These are phyloP conservation scores for Amphipyra tragopoginis DNA, from an alignment of 2,888 invertebrate species.

Conservation along the genomic window DNA sequence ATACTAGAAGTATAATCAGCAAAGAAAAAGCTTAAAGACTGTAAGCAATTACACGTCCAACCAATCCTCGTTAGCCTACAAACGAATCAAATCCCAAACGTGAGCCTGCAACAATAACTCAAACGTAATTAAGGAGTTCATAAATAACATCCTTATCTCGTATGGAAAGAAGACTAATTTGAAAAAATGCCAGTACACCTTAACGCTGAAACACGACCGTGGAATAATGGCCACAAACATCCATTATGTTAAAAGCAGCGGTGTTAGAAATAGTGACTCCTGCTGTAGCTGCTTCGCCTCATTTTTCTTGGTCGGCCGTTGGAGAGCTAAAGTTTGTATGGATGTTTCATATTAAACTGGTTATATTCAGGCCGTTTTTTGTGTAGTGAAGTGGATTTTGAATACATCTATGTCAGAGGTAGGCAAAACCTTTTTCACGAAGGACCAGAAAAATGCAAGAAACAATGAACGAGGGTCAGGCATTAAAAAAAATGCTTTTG, in stretches of 20 bases:
- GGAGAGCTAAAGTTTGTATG: conserved; percentile 49
- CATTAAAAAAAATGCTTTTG: too few relatives aligned
- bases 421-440: too few relatives aligned
- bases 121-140: conserved; percentile 55
- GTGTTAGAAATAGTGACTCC: conserved; percentile 73
- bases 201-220: conserved; percentile 60
- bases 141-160: conserved; percentile 57
- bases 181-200: conserved; percentile 61
- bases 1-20: background rate
- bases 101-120: conserved; percentile 33
- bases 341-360: conserved; percentile 25
- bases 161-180: conserved; percentile 62
- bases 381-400: too few relatives aligned
- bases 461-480: too few relatives aligned
- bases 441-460: too few relatives aligned
- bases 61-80: conserved; percentile 30
- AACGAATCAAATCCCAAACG: conserved; percentile 22
- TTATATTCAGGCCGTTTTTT: background rate
- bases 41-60: conserved; percentile 9
- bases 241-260: conserved; percentile 76
- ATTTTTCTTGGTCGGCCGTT: conserved; percentile 69
- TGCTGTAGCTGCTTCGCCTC: conserved; percentile 65
- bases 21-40: background rate
- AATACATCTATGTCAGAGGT: too few relatives aligned
- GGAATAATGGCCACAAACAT: conserved; percentile 63